Percentiles rank a stretch among this genome's conserved stretches.
These are phyloP conservation scores for Tenrec ecaudatus DNA, from an alignment of 2,113 vertebrate genomes.

Conservation along the genomic window DNA sequence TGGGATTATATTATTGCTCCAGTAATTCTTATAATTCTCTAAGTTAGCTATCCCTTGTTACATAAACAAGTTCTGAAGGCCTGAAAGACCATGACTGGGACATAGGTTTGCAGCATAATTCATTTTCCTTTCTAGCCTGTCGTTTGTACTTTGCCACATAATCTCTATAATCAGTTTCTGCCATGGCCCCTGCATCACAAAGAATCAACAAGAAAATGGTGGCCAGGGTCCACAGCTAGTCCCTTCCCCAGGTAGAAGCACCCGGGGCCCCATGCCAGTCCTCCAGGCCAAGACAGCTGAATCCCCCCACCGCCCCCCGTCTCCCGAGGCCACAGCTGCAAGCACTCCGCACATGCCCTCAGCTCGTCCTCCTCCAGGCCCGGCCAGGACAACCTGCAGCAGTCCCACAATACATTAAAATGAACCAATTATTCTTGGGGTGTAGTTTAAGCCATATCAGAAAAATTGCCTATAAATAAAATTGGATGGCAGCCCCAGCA, in stretches of 20 bases:
- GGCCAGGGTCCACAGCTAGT: neutral
- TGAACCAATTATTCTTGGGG: conserved; percentile 9
- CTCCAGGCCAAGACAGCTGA: neutral
- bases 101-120: neutral
- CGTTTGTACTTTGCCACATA: neutral
- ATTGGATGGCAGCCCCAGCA: conserved; percentile 17
- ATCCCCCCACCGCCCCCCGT: no score
- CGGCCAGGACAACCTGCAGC: neutral
- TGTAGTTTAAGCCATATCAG: conserved; percentile 45
- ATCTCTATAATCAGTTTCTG: neutral
- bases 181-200: neutral
- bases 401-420: conserved; percentile 20
- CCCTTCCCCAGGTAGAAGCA: neutral
- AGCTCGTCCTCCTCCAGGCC: neutral
- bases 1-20: neutral
- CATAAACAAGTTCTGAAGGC: no score
- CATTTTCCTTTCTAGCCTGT: neutral
- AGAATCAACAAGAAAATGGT: conserved; percentile 4
- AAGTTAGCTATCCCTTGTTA: neutral
- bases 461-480: conserved; percentile 70
- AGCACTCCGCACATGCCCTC: fast-evolving
- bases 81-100: neutral
- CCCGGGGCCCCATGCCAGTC: neutral
- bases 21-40: neutral
- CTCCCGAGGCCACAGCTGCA: fast-evolving